A percentile compares a stretch with the other conserved stretches of the same genome.
These are phyloP conservation scores for Gymnosoma rotundatum DNA, from an alignment of 2,888 invertebrate species.

Conservation along the genomic window DNA sequence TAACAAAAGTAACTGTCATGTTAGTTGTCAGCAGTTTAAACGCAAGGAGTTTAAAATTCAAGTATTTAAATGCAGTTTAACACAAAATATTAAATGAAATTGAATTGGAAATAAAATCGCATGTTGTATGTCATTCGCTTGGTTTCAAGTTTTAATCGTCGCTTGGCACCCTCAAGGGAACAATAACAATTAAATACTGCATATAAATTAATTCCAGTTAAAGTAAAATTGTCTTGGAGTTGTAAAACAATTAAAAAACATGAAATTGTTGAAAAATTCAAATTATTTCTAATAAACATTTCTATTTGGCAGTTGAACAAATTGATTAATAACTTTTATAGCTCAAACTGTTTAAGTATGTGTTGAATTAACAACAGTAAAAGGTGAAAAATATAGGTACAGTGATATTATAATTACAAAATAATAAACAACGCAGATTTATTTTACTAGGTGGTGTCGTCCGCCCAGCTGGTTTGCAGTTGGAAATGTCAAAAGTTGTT, in stretches of 20 bases:
- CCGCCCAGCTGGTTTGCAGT: too few relatives aligned
- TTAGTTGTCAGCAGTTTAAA: constrained; percentile 62
- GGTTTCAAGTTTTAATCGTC: background rate
- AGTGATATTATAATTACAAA: background rate
- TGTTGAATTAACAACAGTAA: constrained; percentile 4
- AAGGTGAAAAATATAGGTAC: background rate
- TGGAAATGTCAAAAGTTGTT: too few relatives aligned
- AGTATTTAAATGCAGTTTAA: constrained; percentile 17
- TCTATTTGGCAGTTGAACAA: constrained; percentile 40
- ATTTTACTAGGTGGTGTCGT: too few relatives aligned
- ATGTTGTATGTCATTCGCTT: constrained; percentile 36
- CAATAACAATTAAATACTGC: constrained; percentile 35
- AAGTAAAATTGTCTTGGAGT: constrained; percentile 36
- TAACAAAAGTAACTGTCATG: constrained; percentile 68
- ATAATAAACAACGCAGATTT: too few relatives aligned
- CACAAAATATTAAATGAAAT: constrained; percentile 1
- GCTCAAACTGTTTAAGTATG: background rate
- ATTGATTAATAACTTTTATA: constrained; percentile 62
- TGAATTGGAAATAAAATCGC: constrained; percentile 58
- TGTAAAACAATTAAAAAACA: constrained; percentile 48
- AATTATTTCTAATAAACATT: constrained; percentile 48
- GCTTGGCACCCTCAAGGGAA: constrained; percentile 37
- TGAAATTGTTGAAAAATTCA: constrained; percentile 53
- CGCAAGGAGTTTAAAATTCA: constrained; percentile 22
- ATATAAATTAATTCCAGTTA: constrained; percentile 48